Base-by-base conservation (phyloP, 2,888 invertebrate genomes). In the Sthenelais limicola region DNA sequence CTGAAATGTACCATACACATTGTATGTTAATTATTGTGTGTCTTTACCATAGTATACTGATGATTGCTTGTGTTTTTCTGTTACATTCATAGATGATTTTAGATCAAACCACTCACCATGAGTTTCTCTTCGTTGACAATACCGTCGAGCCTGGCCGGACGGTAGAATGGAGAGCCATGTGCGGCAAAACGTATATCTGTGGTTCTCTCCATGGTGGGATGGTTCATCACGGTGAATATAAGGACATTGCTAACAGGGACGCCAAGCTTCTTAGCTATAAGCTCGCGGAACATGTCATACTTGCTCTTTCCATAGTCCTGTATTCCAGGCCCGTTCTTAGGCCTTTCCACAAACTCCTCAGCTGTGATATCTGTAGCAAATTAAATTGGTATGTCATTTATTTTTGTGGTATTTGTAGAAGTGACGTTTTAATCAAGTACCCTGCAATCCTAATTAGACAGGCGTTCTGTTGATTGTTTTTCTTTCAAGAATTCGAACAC, bases 121-220 rank as follows among this genome's bases (percentile, higher is more conserved):
- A 74, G 66, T 76, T 80, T 80, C 72, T 84, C 78, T 24, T 79
- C 62, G 5, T 78, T 72, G 9, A 98, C 94, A 72, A 97, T 93
- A 15, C 98, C 98, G 86, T 99, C 96, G 79, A 98, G 91, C 86
- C 95, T 91, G 7, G 96, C 95, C 0, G 98, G 94, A 84, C 97
- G 96, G 86, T 96, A 97, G 86, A 96, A 98, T 1, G 97, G 96
- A 0, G 97, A 96, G 0, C 97, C 96, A 86, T 97, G 97, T 1
- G 97, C 98, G 0, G 97, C 93, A 87, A 96, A 98, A 79, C 97
- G 90, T 3, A 98, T 92, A 83, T 98, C 98, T 9, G 85, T 80
- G 0, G 96, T 96, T 49, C 95, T 90, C 0, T 95, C 94, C 0
- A 96, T 94, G 80, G 94, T 93, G 80, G 94, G 92, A 43, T 77